These are phyloP conservation scores for Sula dactylatra DNA, from an alignment of 2,113 vertebrate species.

Conservation along the genomic window DNA sequence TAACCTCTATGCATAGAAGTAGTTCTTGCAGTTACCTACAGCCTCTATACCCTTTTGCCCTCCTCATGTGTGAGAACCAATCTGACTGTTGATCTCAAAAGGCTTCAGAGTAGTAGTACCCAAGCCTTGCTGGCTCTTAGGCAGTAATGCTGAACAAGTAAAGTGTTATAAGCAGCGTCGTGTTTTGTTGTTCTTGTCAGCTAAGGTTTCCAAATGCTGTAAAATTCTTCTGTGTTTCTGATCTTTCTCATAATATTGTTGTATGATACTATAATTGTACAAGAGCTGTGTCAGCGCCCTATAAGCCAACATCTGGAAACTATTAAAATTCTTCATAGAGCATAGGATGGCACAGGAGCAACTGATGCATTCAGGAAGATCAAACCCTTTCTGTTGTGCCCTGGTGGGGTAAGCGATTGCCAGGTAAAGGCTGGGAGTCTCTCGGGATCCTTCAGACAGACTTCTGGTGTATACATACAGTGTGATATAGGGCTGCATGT, in stretches of 20 bases:
- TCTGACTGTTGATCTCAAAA: not conserved
- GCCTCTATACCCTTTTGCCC: not conserved
- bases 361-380: not conserved
- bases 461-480: not conserved
- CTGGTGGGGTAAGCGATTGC: not conserved
- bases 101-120: not conserved
- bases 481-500: not conserved
- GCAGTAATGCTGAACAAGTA: not conserved
- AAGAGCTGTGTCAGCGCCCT: not conserved
- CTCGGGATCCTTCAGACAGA: not conserved
- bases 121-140: not conserved
- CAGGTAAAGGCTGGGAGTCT: not conserved
- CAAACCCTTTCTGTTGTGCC: not conserved
- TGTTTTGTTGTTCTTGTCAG: not conserved
- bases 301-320: not conserved
- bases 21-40: not conserved
- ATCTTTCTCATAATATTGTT: not conserved
- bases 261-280: not conserved
- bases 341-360: not conserved
- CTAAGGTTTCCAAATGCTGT: not conserved
- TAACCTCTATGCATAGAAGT: not conserved
- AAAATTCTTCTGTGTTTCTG: not conserved
- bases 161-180: fast-evolving
- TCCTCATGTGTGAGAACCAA: not conserved
- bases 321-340: not conserved